Conservation (phyloP, 2,888 invertebrate species). For the Macrosoma leucophasiata region DNA sequence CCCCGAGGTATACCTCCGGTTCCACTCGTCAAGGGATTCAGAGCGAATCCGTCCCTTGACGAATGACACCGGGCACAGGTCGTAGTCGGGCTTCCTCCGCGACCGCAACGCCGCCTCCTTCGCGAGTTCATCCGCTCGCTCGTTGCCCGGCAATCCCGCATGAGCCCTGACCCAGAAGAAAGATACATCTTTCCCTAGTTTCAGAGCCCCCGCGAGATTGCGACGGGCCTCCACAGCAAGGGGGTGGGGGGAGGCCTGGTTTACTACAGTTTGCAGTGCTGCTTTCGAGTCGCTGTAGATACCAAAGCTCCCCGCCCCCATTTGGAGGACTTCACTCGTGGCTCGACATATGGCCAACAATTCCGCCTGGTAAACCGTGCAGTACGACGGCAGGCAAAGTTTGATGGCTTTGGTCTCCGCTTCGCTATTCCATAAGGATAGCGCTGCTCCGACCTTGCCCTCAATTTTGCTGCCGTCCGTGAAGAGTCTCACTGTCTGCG, state of each 20-base stretch:
- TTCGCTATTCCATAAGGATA: conserved; percentile 4
- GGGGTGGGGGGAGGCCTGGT: too few relatives aligned
- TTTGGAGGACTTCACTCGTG: too few relatives aligned
- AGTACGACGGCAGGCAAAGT: conserved; percentile 4
- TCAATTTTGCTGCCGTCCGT: conserved; percentile 16
- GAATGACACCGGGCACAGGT: not conserved
- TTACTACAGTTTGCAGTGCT: not conserved
- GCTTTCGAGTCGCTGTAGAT: not conserved
- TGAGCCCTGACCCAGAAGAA: conserved; percentile 14
- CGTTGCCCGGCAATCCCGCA: conserved; percentile 10
- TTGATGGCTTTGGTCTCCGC: conserved; percentile 3
- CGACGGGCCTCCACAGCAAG: too few relatives aligned
- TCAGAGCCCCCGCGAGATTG: too few relatives aligned
- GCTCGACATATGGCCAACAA: conserved; percentile 5
- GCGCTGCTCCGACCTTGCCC: conserved; percentile 7
- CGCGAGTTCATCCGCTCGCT: conserved; percentile 12
- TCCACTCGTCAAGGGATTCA: conserved; percentile 1
- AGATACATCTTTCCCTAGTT: too few relatives aligned
- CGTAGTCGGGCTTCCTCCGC: conserved; percentile 3
- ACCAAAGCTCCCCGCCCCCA: not conserved
- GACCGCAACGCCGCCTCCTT: conserved; percentile 3
- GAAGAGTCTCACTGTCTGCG: too few relatives aligned
- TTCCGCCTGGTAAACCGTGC: conserved; percentile 12
- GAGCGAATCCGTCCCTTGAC: not conserved
- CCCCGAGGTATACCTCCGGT: not conserved